Percentiles rank a stretch among this genome's conserved stretches.
Evolutionary conservation across 2,797 vertebrate species (phyloP).

Genomic region (Myripristis jacobus): DNA sequence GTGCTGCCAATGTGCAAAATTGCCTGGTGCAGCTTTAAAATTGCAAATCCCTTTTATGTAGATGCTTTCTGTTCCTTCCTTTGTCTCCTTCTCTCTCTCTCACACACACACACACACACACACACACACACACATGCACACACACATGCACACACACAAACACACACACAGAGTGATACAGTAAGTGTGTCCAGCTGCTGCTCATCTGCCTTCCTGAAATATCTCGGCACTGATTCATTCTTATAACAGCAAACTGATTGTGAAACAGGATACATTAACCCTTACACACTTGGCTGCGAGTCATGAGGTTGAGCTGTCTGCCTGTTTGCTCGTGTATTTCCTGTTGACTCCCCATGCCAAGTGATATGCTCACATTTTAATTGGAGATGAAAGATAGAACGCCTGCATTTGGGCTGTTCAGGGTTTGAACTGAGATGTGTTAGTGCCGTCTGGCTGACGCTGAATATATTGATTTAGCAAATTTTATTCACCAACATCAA

Average conservation of each 20-base stretch:
- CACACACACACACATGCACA: conserved; percentile 11
- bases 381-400: conserved; percentile 21
- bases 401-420: conserved; percentile 13
- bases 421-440: conserved; percentile 11
- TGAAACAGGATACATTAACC: conserved; percentile 39
- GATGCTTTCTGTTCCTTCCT: neutral
- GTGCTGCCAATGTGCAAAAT: neutral
- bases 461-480: neutral
- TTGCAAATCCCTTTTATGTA: neutral
- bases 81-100: neutral
- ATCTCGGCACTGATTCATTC: conserved; percentile 41
- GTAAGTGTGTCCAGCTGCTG: neutral
- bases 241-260: conserved; percentile 42
- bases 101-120: neutral
- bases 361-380: conserved; percentile 6
- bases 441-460: conserved; percentile 12
- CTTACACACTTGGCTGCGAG: conserved; percentile 36
- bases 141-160: conserved; percentile 3
- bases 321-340: conserved; percentile 1
- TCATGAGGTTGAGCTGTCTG: conserved; percentile 23
- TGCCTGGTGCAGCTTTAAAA: neutral
- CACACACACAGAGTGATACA: conserved; percentile 2
- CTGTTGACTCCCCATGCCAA: conserved; percentile 27
- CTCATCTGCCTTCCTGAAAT: conserved; percentile 19
- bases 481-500: neutral